These are phyloP conservation scores for Anthonomus grandis DNA, from an alignment of 1,140 invertebrate genomes.

Conservation along the genomic window DNA sequence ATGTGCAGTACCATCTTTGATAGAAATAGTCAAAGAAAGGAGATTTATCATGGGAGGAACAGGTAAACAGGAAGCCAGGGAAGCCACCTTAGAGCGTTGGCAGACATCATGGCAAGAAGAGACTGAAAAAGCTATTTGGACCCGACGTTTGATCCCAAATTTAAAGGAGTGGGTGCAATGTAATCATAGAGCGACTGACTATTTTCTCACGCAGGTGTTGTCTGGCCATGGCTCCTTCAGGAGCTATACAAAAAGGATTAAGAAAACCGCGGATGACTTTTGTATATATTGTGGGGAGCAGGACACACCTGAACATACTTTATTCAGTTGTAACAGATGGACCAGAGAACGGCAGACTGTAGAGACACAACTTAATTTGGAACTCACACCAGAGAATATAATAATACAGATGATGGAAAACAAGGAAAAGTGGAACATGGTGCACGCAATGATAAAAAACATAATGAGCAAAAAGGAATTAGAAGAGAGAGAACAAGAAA, in stretches of 20 bases:
- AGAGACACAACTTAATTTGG: slow-evolving; percentile 45
- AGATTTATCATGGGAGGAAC: too few relatives aligned
- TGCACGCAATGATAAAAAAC: not conserved
- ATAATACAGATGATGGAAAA: slow-evolving; percentile 2
- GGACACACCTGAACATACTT: slow-evolving; percentile 18
- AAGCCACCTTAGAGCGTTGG: too few relatives aligned
- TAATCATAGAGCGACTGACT: too few relatives aligned
- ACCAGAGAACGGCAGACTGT: not conserved
- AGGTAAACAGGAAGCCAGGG: too few relatives aligned
- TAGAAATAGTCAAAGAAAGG: too few relatives aligned
- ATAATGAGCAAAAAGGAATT: slow-evolving; percentile 1
- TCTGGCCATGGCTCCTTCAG: slow-evolving; percentile 8
- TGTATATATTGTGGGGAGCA: slow-evolving; percentile 25
- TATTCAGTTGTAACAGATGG: slow-evolving; percentile 35
- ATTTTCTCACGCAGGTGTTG: too few relatives aligned
- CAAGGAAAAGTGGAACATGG: slow-evolving; percentile 4
- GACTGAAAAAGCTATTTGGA: too few relatives aligned
- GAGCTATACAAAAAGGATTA: slow-evolving; percentile 12
- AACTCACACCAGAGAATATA: slow-evolving; percentile 36
- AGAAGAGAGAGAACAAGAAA: slow-evolving; percentile 10
- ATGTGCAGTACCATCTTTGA: too few relatives aligned
- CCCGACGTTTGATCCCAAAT: too few relatives aligned
- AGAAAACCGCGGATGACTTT: slow-evolving; percentile 2
- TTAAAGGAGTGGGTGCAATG: too few relatives aligned
- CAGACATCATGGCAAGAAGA: too few relatives aligned